Evolutionary conservation across 1,140 invertebrate species (phyloP).

Genomic region (Cydia strobilella): DNA sequence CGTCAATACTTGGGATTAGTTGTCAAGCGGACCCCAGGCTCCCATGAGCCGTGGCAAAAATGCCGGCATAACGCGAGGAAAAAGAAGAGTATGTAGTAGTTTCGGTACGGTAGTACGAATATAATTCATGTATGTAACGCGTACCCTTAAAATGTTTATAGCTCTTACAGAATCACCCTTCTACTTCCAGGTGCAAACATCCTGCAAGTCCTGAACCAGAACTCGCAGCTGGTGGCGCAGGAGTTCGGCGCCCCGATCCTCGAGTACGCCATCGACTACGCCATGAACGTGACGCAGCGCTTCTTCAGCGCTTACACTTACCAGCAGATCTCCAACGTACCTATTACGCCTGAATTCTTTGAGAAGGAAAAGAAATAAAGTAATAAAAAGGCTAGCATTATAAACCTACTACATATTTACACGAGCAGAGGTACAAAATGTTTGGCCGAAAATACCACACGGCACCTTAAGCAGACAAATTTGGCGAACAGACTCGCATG

Average conservation of each 20-base stretch:
- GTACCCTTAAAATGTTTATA: too few relatives aligned
- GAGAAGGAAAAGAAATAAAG: constrained; percentile 54
- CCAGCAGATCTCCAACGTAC: constrained; percentile 66
- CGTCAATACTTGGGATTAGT: too few relatives aligned
- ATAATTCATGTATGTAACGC: too few relatives aligned
- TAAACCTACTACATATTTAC: background rate
- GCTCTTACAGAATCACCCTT: too few relatives aligned
- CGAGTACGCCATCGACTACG: constrained; percentile 72
- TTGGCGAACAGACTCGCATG: too few relatives aligned
- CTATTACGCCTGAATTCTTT: constrained; percentile 69
- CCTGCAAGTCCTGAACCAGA: constrained; percentile 65
- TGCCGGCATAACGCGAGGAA: too few relatives aligned
- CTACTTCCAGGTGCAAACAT: constrained; percentile 61
- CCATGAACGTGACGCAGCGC: constrained; percentile 71
- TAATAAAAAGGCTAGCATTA: background rate
- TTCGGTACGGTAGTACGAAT: too few relatives aligned
- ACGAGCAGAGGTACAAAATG: constrained; percentile 35
- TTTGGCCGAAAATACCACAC: background rate
- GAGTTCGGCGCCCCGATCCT: constrained; percentile 73
- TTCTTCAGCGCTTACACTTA: constrained; percentile 74
- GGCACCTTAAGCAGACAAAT: background rate
- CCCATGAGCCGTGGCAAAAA: too few relatives aligned
- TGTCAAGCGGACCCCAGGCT: too few relatives aligned
- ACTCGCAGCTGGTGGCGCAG: constrained; percentile 67
- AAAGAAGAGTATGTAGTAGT: too few relatives aligned